These are phyloP conservation scores for Bothrops jararaca DNA, from an alignment of 2,113 vertebrate genomes.

Conservation along the genomic window DNA sequence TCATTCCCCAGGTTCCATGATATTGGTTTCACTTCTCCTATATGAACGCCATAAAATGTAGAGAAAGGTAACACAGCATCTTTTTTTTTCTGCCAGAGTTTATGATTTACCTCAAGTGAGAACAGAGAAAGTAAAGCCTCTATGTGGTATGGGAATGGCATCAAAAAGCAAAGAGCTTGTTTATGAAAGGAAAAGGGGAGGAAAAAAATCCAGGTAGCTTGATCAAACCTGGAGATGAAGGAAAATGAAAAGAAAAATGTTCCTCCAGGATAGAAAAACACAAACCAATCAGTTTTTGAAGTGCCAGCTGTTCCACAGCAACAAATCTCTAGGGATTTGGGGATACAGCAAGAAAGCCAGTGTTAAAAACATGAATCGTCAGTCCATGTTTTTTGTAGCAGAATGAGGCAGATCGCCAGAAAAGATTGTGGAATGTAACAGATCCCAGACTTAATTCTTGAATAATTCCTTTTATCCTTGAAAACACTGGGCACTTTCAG, in stretches of 20 bases:
- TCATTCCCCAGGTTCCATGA: conserved; percentile 19
- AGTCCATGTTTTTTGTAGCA: conserved; percentile 5
- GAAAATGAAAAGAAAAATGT: conserved; percentile 18
- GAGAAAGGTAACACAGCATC: neutral
- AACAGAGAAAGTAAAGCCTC: conserved; percentile 34
- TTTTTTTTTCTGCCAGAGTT: conserved; percentile 6
- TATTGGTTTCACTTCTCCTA: neutral
- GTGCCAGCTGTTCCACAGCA: fast-evolving
- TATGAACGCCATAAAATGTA: neutral
- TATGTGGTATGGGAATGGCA: conserved; percentile 14
- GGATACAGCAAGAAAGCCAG: conserved; percentile 11
- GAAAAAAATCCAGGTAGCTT: conserved; percentile 21
- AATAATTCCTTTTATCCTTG: neutral
- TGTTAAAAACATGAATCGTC: conserved; percentile 11
- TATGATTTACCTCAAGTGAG: conserved; percentile 30
- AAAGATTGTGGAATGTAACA: neutral
- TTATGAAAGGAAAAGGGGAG: conserved; percentile 13
- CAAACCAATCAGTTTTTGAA: neutral
- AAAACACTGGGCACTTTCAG: neutral
- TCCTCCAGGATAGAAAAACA: conserved; percentile 25
- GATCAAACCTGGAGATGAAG: conserved; percentile 14
- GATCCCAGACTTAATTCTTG: conserved; percentile 7
- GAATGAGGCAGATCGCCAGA: neutral
- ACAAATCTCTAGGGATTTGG: neutral
- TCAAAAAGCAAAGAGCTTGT: conserved; percentile 4